Evolutionary conservation across 1,140 invertebrate species (phyloP), one percentile per base, ranked within the genome.

Genomic region (Apis laboriosa): DNA sequence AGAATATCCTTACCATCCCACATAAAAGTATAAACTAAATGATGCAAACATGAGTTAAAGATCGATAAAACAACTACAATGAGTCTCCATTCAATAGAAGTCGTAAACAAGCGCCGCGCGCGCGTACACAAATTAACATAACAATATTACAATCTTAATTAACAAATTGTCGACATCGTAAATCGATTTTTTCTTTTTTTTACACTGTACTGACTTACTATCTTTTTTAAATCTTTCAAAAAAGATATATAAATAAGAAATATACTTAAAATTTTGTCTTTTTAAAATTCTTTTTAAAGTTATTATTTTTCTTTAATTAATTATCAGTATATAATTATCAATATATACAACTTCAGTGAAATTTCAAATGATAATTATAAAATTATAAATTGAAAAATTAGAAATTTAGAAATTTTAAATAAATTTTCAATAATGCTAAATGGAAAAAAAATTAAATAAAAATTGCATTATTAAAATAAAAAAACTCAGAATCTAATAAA

Each of bases 11-110:
- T 12, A 19, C n/a, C 21, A 17, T 28, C 49, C 5, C 67, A 15
- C 13, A 8, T 12, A 34, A 1, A 5, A 12, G 2, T 76, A 49
- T 49, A 77, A 78, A 43, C 17, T 28, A 68, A 43, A 70, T 19
- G 64, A 78, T 60, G 53, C 64, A 49, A 53, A 58, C 34, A n/a
- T 15, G 28, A 80, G 58, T 72, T 72, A 55, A 34, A 80, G 24
- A 80, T 80, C 77, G 58, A 80, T 80, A 72, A 68, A 71, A 61
- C 49, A 24, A 19, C 8, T 34, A 55, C 56, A 72, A 55, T 80
- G 77, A 80, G 49, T 80, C 28, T 72, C 58, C 77, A 80, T 80
- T 80, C 77, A 80, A 51, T 58, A 80, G 66, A 24, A 21, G 21
- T 15, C 53, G 67, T 79, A 79, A 79, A 79, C 77, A 79, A 61